phyloP scores from a whole-genome alignment of 2,113 vertebrate genomes.

The Actenoides hombroni region DNA sequence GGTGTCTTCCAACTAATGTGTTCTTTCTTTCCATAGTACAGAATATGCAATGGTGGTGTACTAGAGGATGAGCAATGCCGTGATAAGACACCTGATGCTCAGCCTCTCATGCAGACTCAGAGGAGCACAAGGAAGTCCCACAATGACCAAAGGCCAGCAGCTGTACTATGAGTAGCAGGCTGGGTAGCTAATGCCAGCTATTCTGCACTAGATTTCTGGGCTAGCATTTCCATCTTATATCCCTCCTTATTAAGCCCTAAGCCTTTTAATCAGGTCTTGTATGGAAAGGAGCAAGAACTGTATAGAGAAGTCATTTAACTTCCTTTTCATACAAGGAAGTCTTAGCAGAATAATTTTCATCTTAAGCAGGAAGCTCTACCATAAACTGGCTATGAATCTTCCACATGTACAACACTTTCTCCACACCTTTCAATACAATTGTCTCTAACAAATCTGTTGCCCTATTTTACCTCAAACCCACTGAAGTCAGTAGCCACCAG shows the following conservation, averaged over 20 bases:
- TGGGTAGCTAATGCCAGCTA: not conserved
- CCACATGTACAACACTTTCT: not conserved
- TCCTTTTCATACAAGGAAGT: not conserved
- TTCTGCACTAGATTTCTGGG: not conserved
- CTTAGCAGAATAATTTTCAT: constrained; percentile 3
- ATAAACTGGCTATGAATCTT: not conserved
- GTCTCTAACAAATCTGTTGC: not conserved
- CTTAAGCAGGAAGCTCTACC: not conserved
- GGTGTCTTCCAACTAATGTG: not conserved
- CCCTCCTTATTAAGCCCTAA: not conserved
- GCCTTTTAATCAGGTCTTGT: not conserved
- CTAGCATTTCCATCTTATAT: not conserved
- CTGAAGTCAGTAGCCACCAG: not conserved
- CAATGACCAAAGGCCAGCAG: not conserved
- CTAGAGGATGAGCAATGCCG: not conserved
- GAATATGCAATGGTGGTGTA: not conserved
- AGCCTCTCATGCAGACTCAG: not conserved
- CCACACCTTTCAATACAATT: not conserved
- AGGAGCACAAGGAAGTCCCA: not conserved
- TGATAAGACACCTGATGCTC: not conserved
- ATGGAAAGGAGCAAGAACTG: constrained; percentile 11
- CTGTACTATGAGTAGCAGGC: not conserved
- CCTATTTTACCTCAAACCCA: not conserved
- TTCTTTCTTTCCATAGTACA: not conserved
- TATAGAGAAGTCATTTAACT: not conserved